Evolutionary conservation across 2,113 vertebrate species (phyloP), one percentile per base, ranked within the genome.

Genomic region (Chrysemys picta): DNA sequence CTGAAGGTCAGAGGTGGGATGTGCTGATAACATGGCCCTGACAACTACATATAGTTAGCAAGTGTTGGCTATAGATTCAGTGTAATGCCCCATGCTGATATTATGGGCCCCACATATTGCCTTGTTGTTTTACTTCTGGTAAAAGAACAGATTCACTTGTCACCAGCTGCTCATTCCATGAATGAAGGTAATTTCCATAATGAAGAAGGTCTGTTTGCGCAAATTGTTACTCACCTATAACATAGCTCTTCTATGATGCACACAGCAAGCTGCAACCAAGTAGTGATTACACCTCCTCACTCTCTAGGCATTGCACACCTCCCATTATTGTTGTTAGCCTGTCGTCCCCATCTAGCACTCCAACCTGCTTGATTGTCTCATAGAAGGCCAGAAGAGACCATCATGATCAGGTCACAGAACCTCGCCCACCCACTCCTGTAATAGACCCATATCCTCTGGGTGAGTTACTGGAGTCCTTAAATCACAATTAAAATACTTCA

Each of bases 61-160:
- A 35, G 6, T 0, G 0, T 0, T 10, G 31, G 54, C 6, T 49
- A 25, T 72, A n/a, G 56, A 38, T 6, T 1, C 2, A 1, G 5
- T 1, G 0, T 0, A 5, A 10, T 27, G 38, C 62, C 45, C 4
- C 2, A 2, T n/a, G 1, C 12, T 22, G 78, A 16, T 38, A 6
- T n/a, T 1, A 0, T 1, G 4, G 22, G 75, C 76, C 45, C 22
- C 24, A 47, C 42, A 78, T 13, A 78, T 25, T 42, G 1, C 1
- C 1, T 53, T 1, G 10, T 45, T 16, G 6, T 0, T 38, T 27
- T 6, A 21, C 21, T 22, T 54, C 21, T 69, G 13, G 21, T 14
- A 21, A 12, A 17, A 21, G 29, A 17, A 4, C n/a, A 72, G 29
- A 25, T 35, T 56, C 54, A 13, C 47, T 1, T 1, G 29, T n/a